Base-by-base conservation (phyloP, 92 coral and sea anemone genomes). In the Phymanthus crucifer region DNA sequence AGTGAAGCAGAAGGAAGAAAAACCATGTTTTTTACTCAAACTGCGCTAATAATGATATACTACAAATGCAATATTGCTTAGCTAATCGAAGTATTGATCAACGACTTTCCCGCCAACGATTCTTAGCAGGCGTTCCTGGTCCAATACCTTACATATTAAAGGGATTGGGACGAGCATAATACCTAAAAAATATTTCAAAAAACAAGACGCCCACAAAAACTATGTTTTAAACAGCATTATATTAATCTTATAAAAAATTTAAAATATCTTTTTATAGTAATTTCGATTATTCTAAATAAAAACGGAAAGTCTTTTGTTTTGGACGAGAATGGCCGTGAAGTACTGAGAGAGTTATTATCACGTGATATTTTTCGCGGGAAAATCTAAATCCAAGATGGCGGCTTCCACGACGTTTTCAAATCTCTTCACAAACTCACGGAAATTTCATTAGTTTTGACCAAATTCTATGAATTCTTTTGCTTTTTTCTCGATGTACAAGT, bases 51-150 rank as follows among this genome's bases (percentile, higher is more conserved):
- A 61, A 24, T 61, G 7, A 24, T 29, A 24, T 26, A 61, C 68
- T 61, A 61, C 68, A 7, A n/a, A 29, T 61, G 36, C 29, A 61
- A 61, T 61, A 61, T 24, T 54, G n/a, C 27, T 54, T 9, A 26
- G 10, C 68, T 26, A 61, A 27, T 27, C 68, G 35, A 61, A 27
- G 68, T 61, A 11, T 11, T 29, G 68, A 61, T 77, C 56, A 64
- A 40, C 24, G 10, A 38, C 52, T 73, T 82, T 82, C 86, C 79
- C 86, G 86, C 86, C 86, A 82, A 65, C 73, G 33, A 45, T 47
- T 69, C 27, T 72, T 37, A 46, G 31, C 86, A 82, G 86, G 86
- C 86, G 73, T 82, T 82, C 64, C 81, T 61, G 29, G 71, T 23
- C 21, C 23, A 34, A 32, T 45, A 77, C 32, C 40, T 77, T 61